Base-by-base conservation (phyloP, 2,113 vertebrate genomes). In the Cyprinodon variegatus region DNA sequence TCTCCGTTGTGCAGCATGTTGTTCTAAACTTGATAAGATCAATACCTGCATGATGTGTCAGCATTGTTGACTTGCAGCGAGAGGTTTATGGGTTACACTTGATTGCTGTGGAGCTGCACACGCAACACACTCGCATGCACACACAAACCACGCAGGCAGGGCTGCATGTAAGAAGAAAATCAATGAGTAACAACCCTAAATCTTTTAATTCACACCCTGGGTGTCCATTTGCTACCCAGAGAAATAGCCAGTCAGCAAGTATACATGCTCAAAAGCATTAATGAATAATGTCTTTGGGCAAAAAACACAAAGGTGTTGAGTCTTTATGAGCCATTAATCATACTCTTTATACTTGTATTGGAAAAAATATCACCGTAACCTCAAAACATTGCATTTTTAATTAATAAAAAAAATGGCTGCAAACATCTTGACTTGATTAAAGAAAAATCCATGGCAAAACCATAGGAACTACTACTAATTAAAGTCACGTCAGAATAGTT, bases 191-290 rank as follows among this genome's bases (percentile, higher is more conserved):
- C 68, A 60, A 79, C 77, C 69, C 61, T 70, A 73, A 61, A 87
- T 84, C 77, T 84, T 82, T 84, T 86, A 86, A 87, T 89, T 84
- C 68, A 73, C 81, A 76, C 72, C 63, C 69, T 80, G 64, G 86
- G 78, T 80, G 84, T 79, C 83, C 81, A 65, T 65, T 45, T 69
- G 74, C 67, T 78, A 68, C 29, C 61, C 66, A 11, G 74, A 61
- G 77, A 78, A 79, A 84, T 77, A 69, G 69, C 68, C 38, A 79
- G 73, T 70, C 85, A 79, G 70, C 59, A 39, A 68, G 70, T 29
- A 20, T 65, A 60, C 57, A 73, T 57, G 63, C 68, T 46, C 41
- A 60, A 59, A 61, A 70, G 68, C 69, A 72, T 76, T 67, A 75
- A 81, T 68, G 78, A 74, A 60, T 63, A 66, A 86, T 81, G 41